Percentiles rank a stretch among this genome's conserved stretches.
phyloP scores from a whole-genome alignment of 2,888 invertebrate species.

The Leuctra nigra region DNA sequence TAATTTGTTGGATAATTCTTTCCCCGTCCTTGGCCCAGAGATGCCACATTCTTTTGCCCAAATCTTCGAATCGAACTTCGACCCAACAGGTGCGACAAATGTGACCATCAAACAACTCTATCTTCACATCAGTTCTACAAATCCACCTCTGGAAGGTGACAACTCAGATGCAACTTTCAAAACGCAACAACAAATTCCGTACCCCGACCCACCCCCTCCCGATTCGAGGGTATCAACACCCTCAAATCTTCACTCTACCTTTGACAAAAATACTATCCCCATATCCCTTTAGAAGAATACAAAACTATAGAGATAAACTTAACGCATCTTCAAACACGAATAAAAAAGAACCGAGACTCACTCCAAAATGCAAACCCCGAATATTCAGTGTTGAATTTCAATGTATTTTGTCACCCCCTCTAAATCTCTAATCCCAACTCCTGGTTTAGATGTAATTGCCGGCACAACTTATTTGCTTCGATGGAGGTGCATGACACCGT shows the following conservation, averaged over 20 bases:
- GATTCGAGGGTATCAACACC: not conserved
- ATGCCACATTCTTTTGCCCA: no score
- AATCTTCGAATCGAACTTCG: no score
- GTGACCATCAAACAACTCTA: no score
- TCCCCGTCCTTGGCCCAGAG: no score
- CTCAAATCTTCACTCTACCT: not conserved
- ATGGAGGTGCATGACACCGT: constrained; percentile 21
- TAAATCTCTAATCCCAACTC: not conserved
- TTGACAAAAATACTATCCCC: not conserved
- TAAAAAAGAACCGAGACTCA: no score
- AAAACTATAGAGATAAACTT: constrained; percentile 15
- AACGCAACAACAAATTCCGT: constrained; percentile 2
- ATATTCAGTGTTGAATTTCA: constrained; percentile 8
- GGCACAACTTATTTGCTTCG: constrained; percentile 8
- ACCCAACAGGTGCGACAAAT: no score
- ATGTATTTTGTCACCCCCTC: constrained; percentile 3
- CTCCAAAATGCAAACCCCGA: not conserved
- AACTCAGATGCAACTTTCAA: not conserved
- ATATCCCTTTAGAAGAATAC: not conserved
- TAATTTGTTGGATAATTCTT: no score
- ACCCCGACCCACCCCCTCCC: not conserved
- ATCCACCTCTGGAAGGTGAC: no score
- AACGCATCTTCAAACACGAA: constrained; percentile 23
- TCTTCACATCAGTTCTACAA: no score
- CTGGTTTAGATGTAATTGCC: constrained; percentile 6